phyloP scores from a whole-genome alignment of 1,140 invertebrate species.

The Acromyrmex charruanus region DNA sequence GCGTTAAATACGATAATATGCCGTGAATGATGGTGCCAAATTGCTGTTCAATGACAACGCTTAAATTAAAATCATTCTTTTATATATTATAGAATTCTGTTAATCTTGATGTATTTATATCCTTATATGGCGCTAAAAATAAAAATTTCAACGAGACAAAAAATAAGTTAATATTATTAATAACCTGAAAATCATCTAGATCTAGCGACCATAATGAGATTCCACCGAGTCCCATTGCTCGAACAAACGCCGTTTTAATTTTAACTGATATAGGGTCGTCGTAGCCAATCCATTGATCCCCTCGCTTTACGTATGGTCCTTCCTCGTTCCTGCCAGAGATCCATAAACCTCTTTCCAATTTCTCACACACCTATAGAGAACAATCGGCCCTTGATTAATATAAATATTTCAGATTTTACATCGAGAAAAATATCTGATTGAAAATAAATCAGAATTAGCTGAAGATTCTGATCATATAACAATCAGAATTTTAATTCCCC shows the following conservation, averaged over 20 bases:
- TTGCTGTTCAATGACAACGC: too few relatives aligned
- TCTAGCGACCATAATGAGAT: constrained; percentile 90
- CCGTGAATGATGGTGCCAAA: background rate
- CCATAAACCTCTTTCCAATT: constrained; percentile 88
- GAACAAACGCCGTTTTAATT: constrained; percentile 90
- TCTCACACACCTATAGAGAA: constrained; percentile 89
- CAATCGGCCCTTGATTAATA: constrained; percentile 82
- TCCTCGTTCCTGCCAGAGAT: constrained; percentile 88
- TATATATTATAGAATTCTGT: background rate
- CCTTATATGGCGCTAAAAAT: background rate
- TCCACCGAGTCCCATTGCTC: constrained; percentile 89
- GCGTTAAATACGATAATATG: background rate
- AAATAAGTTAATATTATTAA: background rate
- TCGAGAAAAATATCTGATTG: too few relatives aligned
- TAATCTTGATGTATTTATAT: background rate
- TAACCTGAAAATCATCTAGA: constrained; percentile 89
- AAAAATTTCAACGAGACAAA: constrained; percentile 3
- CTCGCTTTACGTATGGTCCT: constrained; percentile 91
- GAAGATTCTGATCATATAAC: too few relatives aligned
- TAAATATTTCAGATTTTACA: background rate
- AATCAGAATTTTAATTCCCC: too few relatives aligned
- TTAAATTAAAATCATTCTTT: too few relatives aligned
- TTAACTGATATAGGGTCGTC: constrained; percentile 90
- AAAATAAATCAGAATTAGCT: too few relatives aligned
- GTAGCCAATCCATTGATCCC: constrained; percentile 94